These are phyloP conservation scores for Phylloscopus whistleri DNA, from an alignment of 2,113 vertebrate genomes.

Conservation along the genomic window DNA sequence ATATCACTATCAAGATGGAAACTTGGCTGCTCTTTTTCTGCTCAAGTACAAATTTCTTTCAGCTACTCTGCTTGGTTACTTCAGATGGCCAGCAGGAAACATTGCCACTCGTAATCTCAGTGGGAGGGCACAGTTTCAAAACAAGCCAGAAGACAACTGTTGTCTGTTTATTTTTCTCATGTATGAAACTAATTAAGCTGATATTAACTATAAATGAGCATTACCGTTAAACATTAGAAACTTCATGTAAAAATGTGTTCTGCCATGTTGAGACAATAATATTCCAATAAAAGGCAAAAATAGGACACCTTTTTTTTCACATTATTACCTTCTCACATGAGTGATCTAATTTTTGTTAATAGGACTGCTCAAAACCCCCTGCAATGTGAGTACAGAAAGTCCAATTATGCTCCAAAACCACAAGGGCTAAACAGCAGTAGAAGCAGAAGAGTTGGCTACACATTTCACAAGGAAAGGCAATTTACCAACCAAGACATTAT, in stretches of 20 bases:
- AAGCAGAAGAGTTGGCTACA: not conserved
- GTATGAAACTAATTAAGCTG: not conserved
- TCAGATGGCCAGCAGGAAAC: not conserved
- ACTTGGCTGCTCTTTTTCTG: not conserved
- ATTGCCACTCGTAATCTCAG: not conserved
- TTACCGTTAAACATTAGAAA: not conserved
- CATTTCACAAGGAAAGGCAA: not conserved
- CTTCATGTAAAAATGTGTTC: not conserved
- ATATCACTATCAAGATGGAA: not conserved
- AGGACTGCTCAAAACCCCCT: not conserved
- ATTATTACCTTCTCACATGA: not conserved
- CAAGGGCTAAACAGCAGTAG: not conserved
- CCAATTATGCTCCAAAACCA: not conserved
- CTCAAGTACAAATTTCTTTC: not conserved
- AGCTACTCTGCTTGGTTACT: not conserved
- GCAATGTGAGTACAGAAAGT: not conserved
- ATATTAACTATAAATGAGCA: not conserved
- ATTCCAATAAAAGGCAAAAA: not conserved
- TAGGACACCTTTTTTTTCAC: not conserved
- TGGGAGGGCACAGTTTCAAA: not conserved
- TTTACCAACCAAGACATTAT: not conserved
- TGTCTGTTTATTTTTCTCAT: not conserved
- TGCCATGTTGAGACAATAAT: not conserved
- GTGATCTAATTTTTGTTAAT: not conserved
- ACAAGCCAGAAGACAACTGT: not conserved